A percentile compares a stretch with the other conserved stretches of the same genome.
Conservation (phyloP, 2,113 vertebrate genomes). For the Microcebus murinus region DNA sequence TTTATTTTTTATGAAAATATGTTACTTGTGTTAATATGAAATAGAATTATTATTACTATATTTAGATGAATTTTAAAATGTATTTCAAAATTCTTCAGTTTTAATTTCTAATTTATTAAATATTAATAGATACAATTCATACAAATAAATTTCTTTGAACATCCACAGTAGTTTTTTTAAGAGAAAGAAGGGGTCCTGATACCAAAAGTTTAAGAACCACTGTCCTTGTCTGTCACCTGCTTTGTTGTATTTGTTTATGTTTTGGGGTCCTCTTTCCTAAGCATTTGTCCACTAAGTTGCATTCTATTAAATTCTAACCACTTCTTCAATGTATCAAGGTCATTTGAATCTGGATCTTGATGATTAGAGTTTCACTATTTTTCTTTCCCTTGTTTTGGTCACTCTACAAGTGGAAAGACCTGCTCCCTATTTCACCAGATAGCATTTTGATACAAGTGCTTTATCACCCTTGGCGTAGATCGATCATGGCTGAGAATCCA, state of each 20-base stretch:
- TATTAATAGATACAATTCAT: background rate
- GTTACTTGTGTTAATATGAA: background rate
- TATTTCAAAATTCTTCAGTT: background rate
- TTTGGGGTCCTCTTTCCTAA: background rate
- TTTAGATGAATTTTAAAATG: conserved; percentile 16
- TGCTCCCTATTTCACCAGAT: background rate
- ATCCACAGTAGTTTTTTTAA: background rate
- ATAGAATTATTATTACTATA: background rate
- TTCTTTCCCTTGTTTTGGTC: background rate
- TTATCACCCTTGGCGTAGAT: background rate
- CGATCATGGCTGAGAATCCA: background rate
- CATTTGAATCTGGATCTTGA: background rate
- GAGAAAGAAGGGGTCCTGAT: background rate
- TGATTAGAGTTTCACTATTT: background rate
- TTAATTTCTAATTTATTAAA: background rate
- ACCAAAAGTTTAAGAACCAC: background rate
- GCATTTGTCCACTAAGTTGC: background rate
- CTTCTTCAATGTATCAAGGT: background rate
- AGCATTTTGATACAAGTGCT: background rate
- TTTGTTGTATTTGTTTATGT: background rate
- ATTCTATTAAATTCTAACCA: background rate
- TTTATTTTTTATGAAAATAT: conserved; percentile 31
- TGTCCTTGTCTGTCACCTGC: background rate
- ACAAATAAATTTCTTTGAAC: background rate
- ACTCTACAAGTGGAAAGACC: background rate